phyloP scores from a whole-genome alignment of 2,888 invertebrate genomes.

The Xestia ashworthii region DNA sequence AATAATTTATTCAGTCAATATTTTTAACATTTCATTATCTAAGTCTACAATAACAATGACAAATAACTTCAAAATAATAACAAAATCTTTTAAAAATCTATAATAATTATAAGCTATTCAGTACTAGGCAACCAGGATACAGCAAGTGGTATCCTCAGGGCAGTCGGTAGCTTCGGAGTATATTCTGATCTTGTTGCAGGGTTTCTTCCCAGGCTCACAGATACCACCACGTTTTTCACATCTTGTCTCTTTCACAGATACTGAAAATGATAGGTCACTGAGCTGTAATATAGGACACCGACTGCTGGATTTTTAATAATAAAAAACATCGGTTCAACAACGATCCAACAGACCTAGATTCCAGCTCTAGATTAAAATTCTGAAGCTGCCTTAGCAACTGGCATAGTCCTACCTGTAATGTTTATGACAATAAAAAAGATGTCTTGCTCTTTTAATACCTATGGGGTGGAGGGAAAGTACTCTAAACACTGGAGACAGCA shows the following conservation, averaged over 20 bases:
- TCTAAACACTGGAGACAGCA: too few relatives aligned
- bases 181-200: slow-evolving; percentile 60
- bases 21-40: too few relatives aligned
- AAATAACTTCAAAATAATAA: not conserved
- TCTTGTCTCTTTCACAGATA: slow-evolving; percentile 78
- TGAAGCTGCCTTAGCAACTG: not conserved
- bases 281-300: not conserved
- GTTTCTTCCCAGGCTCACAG: slow-evolving; percentile 60
- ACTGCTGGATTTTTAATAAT: not conserved
- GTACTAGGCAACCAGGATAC: slow-evolving; percentile 65
- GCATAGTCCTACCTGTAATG: not conserved
- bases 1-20: not conserved
- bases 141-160: slow-evolving; percentile 65
- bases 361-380: not conserved
- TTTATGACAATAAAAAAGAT: not conserved
- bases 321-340: not conserved
- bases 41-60: not conserved
- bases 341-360: not conserved
- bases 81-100: not conserved
- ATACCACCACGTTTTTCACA: slow-evolving; percentile 75
- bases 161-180: slow-evolving; percentile 72
- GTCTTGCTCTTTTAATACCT: too few relatives aligned
- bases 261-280: slow-evolving; percentile 68
- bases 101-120: not conserved
- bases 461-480: too few relatives aligned